Conservation (phyloP, 2,888 invertebrate species). For the Drosophila affinis region DNA sequence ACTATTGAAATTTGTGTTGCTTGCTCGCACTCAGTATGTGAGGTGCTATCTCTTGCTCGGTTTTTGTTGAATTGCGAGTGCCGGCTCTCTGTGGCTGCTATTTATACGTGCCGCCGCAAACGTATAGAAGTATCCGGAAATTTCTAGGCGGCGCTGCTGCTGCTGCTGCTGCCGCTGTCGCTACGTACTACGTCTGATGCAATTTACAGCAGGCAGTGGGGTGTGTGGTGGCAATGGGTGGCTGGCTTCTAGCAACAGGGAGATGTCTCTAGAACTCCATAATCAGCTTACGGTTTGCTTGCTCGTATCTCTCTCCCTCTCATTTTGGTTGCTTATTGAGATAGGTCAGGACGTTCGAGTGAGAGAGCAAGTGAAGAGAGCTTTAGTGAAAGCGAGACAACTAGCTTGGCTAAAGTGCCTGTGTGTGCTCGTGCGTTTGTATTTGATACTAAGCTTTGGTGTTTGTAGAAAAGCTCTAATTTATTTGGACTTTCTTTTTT, state of each 20-base stretch:
- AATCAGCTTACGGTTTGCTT: conserved; percentile 7
- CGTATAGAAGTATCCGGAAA: conserved; percentile 46
- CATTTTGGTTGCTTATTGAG: conserved; percentile 14
- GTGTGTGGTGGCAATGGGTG: conserved; percentile 15
- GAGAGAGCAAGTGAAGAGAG: not conserved
- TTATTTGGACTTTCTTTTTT: conserved; percentile 5
- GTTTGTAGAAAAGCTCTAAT: not conserved
- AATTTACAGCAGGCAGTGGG: conserved; percentile 33
- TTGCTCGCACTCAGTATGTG: not conserved
- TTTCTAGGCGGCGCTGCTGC: conserved; percentile 39
- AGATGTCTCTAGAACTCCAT: conserved; percentile 16
- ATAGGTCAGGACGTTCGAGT: conserved; percentile 41
- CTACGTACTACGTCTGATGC: conserved; percentile 50
- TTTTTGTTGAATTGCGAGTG: conserved; percentile 38
- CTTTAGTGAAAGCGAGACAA: conserved; percentile 3
- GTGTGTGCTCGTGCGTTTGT: not conserved
- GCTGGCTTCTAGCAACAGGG: not conserved
- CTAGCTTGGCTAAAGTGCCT: not conserved
- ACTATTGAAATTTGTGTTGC: conserved; percentile 40
- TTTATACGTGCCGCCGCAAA: conserved; percentile 49
- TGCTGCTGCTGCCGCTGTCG: not conserved
- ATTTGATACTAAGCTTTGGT: not conserved
- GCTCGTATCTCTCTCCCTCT: conserved; percentile 6
- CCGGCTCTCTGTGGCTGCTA: conserved; percentile 18
- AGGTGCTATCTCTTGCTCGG: conserved; percentile 27